Conservation (phyloP, 2,797 vertebrate genomes). For the Cheracebus regulus region DNA sequence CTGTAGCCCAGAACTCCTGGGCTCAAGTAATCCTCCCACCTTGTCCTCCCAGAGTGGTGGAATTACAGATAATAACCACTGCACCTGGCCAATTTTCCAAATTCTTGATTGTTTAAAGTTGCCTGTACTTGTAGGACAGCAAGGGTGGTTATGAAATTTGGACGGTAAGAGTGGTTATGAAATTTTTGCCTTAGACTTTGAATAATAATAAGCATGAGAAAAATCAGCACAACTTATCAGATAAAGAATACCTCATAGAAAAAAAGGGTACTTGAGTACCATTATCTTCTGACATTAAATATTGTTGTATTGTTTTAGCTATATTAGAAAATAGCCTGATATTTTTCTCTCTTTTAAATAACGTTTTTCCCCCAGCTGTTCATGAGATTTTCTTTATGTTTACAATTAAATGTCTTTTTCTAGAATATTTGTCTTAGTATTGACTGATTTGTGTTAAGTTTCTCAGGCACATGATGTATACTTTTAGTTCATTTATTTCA, state of each 20-base stretch:
- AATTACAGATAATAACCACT: neutral
- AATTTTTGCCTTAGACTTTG: neutral
- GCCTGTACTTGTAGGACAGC: neutral
- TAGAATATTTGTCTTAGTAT: neutral
- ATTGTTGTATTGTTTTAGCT: neutral
- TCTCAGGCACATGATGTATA: neutral
- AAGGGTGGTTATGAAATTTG: neutral
- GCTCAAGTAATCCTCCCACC: neutral
- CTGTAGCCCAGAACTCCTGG: neutral
- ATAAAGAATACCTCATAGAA: neutral
- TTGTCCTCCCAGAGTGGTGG: neutral
- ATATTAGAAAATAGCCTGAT: neutral
- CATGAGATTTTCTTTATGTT: neutral
- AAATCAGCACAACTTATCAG: neutral
- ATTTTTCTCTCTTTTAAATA: neutral
- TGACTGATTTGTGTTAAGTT: slow-evolving; percentile 15
- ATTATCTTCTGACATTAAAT: neutral
- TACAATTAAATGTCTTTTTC: neutral
- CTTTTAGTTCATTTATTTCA: slow-evolving; percentile 21
- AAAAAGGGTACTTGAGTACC: neutral
- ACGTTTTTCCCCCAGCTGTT: neutral
- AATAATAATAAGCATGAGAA: neutral
- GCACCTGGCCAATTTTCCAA: neutral
- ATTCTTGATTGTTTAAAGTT: neutral
- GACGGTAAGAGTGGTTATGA: neutral